These are phyloP conservation scores for Sisyra nigra DNA, from an alignment of 2,888 invertebrate species.

Conservation along the genomic window DNA sequence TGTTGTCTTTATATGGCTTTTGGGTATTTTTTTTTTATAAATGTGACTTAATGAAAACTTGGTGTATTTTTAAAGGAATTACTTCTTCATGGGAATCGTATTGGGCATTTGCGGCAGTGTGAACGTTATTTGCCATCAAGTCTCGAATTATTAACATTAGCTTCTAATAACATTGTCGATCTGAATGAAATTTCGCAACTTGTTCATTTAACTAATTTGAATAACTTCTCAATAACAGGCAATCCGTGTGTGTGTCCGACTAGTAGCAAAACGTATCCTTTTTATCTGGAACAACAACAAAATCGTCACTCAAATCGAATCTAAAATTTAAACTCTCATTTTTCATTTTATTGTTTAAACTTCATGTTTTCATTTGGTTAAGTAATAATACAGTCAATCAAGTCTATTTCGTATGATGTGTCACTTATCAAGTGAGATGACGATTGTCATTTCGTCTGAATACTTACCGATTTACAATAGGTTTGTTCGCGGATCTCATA, in stretches of 20 bases:
- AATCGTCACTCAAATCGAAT: too few species aligned
- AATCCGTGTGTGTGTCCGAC: slow-evolving; percentile 78
- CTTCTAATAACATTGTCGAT: slow-evolving; percentile 70
- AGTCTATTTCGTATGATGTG: too few species aligned
- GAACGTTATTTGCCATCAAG: slow-evolving; percentile 67
- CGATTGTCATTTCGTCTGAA: too few species aligned
- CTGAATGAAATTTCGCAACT: slow-evolving; percentile 74
- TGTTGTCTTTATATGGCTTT: not conserved
- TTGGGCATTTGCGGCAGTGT: slow-evolving; percentile 65
- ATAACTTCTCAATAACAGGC: slow-evolving; percentile 68
- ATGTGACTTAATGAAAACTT: not conserved
- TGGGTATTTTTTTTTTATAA: not conserved
- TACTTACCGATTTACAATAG: too few species aligned
- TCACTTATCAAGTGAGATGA: too few species aligned
- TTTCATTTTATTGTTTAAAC: not conserved
- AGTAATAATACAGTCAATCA: too few species aligned
- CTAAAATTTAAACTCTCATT: too few species aligned
- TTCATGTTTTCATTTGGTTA: too few species aligned
- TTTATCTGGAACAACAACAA: slow-evolving; percentile 13
- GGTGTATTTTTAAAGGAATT: slow-evolving; percentile 42
- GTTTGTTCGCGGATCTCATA: too few species aligned
- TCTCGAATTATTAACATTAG: slow-evolving; percentile 58
- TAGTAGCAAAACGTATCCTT: slow-evolving; percentile 66
- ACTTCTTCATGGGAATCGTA: slow-evolving; percentile 70
- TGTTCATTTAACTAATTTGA: slow-evolving; percentile 55